Base-by-base conservation (phyloP, 2,797 vertebrate species). In the Cottoperca gobio region DNA sequence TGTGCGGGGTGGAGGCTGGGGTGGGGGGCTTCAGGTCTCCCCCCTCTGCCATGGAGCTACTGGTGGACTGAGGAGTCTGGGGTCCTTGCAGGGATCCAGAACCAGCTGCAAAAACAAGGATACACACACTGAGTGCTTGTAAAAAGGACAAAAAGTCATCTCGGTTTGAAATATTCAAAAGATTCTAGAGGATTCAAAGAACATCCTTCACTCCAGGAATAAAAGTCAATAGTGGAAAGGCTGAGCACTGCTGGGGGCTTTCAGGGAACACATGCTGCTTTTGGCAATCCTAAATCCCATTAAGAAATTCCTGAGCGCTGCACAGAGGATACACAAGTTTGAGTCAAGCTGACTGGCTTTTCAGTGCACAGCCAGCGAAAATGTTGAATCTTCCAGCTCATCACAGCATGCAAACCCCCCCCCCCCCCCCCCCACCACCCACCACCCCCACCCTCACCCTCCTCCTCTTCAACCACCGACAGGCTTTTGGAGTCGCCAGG, bases 1-100 rank as follows among this genome's bases (percentile, higher is more conserved):
- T 97, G 86, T 99, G 98, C 14, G 98, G 98, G 13, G 98, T 99
- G 37, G 98, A 99, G 0, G 97, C 98, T 65, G 98, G 98, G 68
- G 98, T 99, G 17, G 98, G 98, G 49, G 98, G 98, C 90, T 99
- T 99, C 86, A 99, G 84, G 90, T 99, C 98, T 90, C 97, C 97
- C 91, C 98, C 97, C 88, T 99, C 98, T 78, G 98, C 96, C 98
- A 99, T 99, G 8, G 98, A 99, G 91, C 98, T 99, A 93, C 96
- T 99, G 88, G 97, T 98, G 77, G 98, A 99, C 92, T 99, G 97
- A 78, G 98, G 98, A 19, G 98, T 99, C 91, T 99, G 98, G 73
- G 98, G 98, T 68, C 98, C 98, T 91, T 99, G 98, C 89, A 99
- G 96, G 42, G 98, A 99, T 85, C 98, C 98, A 70, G 98, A 99